phyloP scores from a whole-genome alignment of 2,888 invertebrate species.

The Pantelozetes paolii region DNA sequence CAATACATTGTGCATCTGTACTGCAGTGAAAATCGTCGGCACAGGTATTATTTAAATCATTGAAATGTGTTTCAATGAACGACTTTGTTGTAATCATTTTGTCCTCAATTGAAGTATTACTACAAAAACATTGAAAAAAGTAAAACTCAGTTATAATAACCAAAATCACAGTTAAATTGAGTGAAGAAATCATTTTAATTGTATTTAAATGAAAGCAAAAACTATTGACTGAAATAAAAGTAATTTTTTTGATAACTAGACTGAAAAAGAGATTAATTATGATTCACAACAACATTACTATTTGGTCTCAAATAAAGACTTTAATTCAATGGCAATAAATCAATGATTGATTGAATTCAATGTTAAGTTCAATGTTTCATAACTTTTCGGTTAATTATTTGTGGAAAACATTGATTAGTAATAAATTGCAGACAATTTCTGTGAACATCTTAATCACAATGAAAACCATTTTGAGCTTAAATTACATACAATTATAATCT shows the following conservation, averaged over 20 bases:
- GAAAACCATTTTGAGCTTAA: no score
- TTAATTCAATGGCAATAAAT: constrained; percentile 12
- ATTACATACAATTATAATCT: no score
- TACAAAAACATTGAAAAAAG: neutral
- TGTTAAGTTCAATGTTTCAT: constrained; percentile 5
- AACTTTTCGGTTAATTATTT: no score
- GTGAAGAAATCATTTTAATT: constrained; percentile 9
- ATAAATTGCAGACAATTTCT: no score
- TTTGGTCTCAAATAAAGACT: neutral
- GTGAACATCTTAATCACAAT: no score
- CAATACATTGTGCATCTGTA: neutral
- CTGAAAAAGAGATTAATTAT: neutral
- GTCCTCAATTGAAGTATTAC: no score
- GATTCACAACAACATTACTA: constrained; percentile 18
- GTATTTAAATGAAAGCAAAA: no score
- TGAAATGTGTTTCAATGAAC: neutral
- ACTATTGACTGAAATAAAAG: no score
- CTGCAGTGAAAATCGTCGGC: neutral
- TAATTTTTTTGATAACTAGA: neutral
- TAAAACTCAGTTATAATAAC: neutral
- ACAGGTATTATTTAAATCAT: neutral
- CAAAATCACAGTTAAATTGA: constrained; percentile 2
- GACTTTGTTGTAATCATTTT: neutral
- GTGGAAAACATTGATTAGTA: no score
- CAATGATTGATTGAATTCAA: neutral